Evolutionary conservation across 2,797 vertebrate genomes (phyloP).

Genomic region (Lindbergichthys nudifrons): DNA sequence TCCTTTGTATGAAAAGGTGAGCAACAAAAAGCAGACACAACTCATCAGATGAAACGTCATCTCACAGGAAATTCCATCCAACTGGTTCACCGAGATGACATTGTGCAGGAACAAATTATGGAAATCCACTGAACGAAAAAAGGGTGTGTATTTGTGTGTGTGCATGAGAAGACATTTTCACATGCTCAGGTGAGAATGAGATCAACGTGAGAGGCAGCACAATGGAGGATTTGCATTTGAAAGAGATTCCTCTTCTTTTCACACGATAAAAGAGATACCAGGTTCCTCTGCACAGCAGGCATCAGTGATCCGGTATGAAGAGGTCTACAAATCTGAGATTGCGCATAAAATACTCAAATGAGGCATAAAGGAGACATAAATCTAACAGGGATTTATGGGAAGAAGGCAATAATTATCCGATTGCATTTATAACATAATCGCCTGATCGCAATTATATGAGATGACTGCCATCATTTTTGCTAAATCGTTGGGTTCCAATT

Average conservation of each 20-base stretch:
- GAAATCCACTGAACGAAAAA: conserved; percentile 43
- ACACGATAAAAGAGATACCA: conserved; percentile 9
- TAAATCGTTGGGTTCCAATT: too few relatives aligned
- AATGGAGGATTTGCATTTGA: conserved; percentile 68
- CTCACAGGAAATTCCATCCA: conserved; percentile 52
- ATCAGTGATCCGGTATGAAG: not conserved
- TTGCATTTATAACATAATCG: too few relatives aligned
- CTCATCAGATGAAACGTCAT: conserved; percentile 49
- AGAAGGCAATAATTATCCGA: conserved; percentile 2
- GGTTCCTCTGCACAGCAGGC: conserved; percentile 35
- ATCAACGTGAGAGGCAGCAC: conserved; percentile 39
- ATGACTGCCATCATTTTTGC: too few relatives aligned
- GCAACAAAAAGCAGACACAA: conserved; percentile 39
- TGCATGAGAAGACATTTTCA: conserved; percentile 33
- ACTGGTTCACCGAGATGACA: conserved; percentile 66
- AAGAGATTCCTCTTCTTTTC: conserved; percentile 50
- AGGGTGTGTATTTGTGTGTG: conserved; percentile 4
- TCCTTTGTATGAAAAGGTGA: conserved; percentile 31
- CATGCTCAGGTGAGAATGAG: conserved; percentile 49
- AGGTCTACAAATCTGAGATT: not conserved
- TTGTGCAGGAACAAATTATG: conserved; percentile 53
- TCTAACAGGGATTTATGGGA: conserved; percentile 14
- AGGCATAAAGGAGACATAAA: conserved; percentile 3
- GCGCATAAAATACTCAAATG: conserved; percentile 20
- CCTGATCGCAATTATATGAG: too few relatives aligned